Conservation (phyloP, 2,888 invertebrate species). For the Dromius quadrimaculatus region DNA sequence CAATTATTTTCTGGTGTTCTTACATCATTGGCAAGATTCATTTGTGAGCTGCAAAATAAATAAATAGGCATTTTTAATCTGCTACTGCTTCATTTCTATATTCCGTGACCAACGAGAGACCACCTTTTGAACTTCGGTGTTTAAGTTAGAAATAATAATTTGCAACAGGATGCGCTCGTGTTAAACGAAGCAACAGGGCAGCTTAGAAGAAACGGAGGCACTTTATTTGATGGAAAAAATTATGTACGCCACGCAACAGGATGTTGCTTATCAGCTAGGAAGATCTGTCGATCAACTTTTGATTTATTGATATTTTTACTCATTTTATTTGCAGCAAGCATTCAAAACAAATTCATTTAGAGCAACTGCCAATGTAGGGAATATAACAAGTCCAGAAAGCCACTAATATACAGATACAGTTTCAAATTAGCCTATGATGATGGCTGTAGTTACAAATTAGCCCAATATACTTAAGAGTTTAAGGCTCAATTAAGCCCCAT, state of each 20-base stretch:
- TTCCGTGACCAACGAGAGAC: too few relatives aligned
- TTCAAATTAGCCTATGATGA: too few relatives aligned
- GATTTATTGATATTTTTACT: slow-evolving; percentile 35
- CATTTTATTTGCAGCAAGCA: not conserved
- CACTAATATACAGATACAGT: too few relatives aligned
- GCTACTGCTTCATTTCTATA: too few relatives aligned
- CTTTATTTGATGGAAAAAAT: slow-evolving; percentile 38
- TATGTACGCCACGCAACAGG: slow-evolving; percentile 42
- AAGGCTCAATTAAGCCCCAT: too few relatives aligned
- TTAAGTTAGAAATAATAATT: too few relatives aligned
- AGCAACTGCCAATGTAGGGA: not conserved
- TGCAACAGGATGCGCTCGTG: slow-evolving; percentile 28
- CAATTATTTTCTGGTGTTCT: slow-evolving; percentile 14
- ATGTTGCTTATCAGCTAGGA: slow-evolving; percentile 42
- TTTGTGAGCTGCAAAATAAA: too few relatives aligned
- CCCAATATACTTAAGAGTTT: too few relatives aligned
- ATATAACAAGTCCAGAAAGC: too few relatives aligned
- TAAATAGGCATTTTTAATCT: too few relatives aligned
- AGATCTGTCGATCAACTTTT: slow-evolving; percentile 43
- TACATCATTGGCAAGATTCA: slow-evolving; percentile 19
- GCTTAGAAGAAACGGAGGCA: slow-evolving; percentile 3
- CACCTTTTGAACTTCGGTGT: too few relatives aligned
- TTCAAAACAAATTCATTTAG: slow-evolving; percentile 4
- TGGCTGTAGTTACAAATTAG: too few relatives aligned
- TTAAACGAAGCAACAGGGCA: slow-evolving; percentile 9